A percentile compares a stretch with the other conserved stretches of the same genome.
These are phyloP conservation scores for Tokudaia muenninki DNA, from an alignment of 2,797 vertebrate genomes.

Conservation along the genomic window DNA sequence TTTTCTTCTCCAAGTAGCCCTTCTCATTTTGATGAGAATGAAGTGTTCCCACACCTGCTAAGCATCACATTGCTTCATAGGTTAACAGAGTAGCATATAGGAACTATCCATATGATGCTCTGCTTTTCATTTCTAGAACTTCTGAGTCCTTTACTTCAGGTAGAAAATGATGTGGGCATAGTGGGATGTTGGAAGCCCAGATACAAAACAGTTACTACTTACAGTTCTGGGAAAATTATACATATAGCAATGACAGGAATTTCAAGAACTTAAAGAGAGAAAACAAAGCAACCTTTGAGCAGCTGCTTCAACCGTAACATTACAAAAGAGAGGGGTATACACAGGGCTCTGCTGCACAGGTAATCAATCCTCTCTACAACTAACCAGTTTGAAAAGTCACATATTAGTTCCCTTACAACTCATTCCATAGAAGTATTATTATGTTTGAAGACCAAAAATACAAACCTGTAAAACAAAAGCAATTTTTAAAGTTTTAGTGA, in stretches of 20 bases:
- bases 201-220: neutral
- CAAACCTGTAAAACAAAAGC: neutral
- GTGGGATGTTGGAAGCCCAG: neutral
- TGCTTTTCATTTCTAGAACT: neutral
- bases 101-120: neutral
- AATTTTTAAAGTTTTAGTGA: neutral
- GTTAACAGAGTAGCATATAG: neutral
- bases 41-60: fast-evolving
- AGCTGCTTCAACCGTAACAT: neutral
- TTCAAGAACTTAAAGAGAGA: neutral
- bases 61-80: neutral
- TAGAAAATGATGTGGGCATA: neutral
- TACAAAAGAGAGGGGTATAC: neutral
- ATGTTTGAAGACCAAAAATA: neutral
- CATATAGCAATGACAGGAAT: too few relatives aligned
- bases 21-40: neutral
- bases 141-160: neutral
- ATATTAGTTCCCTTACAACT: neutral
- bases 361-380: neutral
- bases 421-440: neutral
- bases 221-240: neutral
- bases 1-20: neutral
- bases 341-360: fast-evolving
- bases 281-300: neutral
- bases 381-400: neutral